A percentile compares a stretch with the other conserved stretches of the same genome.
Conservation (phyloP, 2,113 vertebrate species). For the Motacilla alba region DNA sequence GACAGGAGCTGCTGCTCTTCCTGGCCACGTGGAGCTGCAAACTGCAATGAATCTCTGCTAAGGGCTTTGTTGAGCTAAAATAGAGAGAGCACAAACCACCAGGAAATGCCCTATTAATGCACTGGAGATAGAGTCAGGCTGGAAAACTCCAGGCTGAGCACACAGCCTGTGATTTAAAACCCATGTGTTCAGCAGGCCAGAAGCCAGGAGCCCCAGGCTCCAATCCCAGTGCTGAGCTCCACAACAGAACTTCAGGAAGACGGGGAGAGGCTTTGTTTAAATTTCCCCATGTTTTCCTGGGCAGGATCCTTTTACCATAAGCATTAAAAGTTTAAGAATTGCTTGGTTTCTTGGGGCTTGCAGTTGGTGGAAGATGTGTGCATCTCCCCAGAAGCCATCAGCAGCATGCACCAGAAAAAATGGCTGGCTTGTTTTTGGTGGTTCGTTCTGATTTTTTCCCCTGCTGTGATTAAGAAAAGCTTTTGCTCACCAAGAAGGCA, state of each 20-base stretch:
- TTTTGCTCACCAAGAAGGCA: neutral
- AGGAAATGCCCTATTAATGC: slow-evolving; percentile 26
- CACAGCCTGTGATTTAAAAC: neutral
- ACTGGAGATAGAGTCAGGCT: neutral
- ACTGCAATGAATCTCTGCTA: neutral
- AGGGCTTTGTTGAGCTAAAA: neutral
- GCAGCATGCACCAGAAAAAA: neutral
- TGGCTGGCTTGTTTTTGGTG: neutral
- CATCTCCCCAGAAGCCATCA: neutral
- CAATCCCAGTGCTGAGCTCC: neutral
- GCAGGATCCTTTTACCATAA: neutral
- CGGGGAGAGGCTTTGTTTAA: neutral
- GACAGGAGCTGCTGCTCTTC: neutral
- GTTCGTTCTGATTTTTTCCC: neutral
- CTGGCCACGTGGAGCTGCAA: neutral
- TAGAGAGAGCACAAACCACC: neutral
- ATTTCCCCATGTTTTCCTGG: neutral
- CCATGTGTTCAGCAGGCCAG: slow-evolving; percentile 7
- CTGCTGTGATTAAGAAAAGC: neutral
- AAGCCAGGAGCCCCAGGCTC: slow-evolving; percentile 21
- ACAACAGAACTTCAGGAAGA: neutral
- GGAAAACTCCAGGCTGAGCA: neutral
- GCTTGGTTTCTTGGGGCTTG: neutral
- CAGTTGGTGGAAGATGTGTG: neutral
- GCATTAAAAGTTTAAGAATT: neutral